A percentile compares a stretch with the other conserved stretches of the same genome.
phyloP scores from a whole-genome alignment of 2,113 vertebrate genomes.

The Ceyx margarethae region DNA sequence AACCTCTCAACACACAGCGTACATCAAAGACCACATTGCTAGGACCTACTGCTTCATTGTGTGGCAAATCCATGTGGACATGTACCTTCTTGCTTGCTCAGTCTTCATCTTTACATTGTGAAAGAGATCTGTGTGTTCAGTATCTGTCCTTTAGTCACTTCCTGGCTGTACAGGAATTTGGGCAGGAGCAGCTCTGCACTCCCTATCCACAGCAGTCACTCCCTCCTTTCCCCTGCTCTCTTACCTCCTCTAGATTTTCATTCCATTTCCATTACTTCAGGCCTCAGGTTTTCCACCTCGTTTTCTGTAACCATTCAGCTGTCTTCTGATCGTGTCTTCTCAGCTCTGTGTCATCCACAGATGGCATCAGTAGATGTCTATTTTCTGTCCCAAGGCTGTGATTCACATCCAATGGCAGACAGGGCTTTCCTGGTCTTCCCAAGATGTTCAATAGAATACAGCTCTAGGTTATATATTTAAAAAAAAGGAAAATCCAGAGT shows the following conservation, averaged over 20 bases:
- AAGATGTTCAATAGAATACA: background rate
- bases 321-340: background rate
- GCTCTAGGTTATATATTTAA: background rate
- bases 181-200: background rate
- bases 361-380: background rate
- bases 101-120: background rate
- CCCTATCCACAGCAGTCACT: background rate
- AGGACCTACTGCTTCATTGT: background rate
- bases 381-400: background rate
- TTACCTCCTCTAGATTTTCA: background rate
- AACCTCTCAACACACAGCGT: background rate
- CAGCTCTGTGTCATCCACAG: background rate
- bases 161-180: background rate
- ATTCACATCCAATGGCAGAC: background rate
- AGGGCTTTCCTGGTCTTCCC: background rate
- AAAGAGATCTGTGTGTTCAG: background rate
- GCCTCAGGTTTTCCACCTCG: background rate
- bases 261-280: conserved; percentile 4
- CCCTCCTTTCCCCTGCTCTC: background rate
- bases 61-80: background rate
- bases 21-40: fast-evolving
- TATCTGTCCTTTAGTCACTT: background rate
- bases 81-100: background rate
- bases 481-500: background rate
- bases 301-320: background rate